phyloP scores from a whole-genome alignment of 2,113 vertebrate species.

The Coryphaenoides rupestris region DNA sequence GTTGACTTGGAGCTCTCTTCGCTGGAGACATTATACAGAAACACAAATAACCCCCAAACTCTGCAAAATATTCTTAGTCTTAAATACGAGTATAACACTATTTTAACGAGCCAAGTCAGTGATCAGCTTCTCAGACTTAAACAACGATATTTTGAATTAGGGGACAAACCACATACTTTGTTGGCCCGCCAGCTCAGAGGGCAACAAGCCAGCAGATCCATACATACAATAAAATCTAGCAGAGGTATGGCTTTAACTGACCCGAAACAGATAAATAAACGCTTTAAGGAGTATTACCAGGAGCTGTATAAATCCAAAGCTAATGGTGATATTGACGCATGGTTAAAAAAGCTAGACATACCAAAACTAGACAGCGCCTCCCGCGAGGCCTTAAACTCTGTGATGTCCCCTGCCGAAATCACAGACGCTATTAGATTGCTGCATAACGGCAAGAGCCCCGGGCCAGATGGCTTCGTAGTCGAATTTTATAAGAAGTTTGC shows the following conservation, averaged over 20 bases:
- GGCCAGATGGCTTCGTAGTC: neutral
- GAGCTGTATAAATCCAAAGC: no score
- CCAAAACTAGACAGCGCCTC: no score
- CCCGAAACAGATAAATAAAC: no score
- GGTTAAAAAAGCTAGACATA: no score
- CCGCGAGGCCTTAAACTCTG: neutral
- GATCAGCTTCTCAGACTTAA: neutral
- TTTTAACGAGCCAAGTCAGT: neutral
- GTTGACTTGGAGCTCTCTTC: no score
- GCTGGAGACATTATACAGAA: neutral
- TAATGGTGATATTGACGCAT: no score
- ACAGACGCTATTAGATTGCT: neutral
- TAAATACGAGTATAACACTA: slow-evolving; percentile 1
- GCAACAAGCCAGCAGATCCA: slow-evolving; percentile 1
- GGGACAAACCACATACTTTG: neutral
- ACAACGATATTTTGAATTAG: neutral
- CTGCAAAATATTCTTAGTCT: neutral
- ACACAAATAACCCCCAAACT: neutral
- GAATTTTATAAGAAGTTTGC: neutral
- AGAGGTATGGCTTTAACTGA: neutral
- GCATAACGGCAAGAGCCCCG: neutral
- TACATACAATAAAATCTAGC: neutral
- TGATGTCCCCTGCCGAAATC: slow-evolving; percentile 1
- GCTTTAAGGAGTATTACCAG: no score
- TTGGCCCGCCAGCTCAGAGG: neutral